Base-by-base conservation (phyloP, 2,888 invertebrate species). In the Nebria salina region DNA sequence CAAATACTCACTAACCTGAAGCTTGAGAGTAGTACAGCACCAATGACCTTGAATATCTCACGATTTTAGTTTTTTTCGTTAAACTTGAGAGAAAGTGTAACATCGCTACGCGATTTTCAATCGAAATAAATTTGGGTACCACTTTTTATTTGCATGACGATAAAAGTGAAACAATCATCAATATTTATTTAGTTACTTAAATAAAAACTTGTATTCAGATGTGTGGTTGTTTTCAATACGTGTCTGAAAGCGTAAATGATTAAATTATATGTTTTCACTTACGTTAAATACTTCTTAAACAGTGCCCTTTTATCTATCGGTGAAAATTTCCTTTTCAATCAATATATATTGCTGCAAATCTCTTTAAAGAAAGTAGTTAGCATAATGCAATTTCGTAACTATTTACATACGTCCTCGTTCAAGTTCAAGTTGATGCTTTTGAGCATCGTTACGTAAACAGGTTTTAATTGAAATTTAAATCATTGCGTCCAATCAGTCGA, bases 11-110 rank as follows among this genome's bases (percentile, higher is more conserved):
- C 34, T 26, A n/a, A 70, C 7, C n/a, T 11, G 20, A 11, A 20
- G 70, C 70, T 34, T 70, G 54, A 54, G 34, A 26, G 70, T n/a
- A 70, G 70, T 70, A 70, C 70, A 70, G 26, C 54, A 54, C 54
- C 54, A 54, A 70, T 70, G 70, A 70, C 70, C 70, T 70, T 70
- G 70, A 66, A 26, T 70, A 13, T 34, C 7, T 25, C 70, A 26
- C 34, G 25, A 13, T 54, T 54, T 54, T 34, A 4, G 66, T 66
- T 66, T 70, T 70, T 70, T 25, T 70, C 25, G 9, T 5, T 54
- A 20, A 20, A 20, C 20, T 68, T 68, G 15, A 15, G 68, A 68
- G 68, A 68, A 68, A 68, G 68, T 68, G 5, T 68, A 15, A 68
- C 68, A 25, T 70, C 25, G 25, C 70, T 34, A 7, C 34, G 68